phyloP scores from a whole-genome alignment of 2,113 vertebrate species.

The Caretta caretta region DNA sequence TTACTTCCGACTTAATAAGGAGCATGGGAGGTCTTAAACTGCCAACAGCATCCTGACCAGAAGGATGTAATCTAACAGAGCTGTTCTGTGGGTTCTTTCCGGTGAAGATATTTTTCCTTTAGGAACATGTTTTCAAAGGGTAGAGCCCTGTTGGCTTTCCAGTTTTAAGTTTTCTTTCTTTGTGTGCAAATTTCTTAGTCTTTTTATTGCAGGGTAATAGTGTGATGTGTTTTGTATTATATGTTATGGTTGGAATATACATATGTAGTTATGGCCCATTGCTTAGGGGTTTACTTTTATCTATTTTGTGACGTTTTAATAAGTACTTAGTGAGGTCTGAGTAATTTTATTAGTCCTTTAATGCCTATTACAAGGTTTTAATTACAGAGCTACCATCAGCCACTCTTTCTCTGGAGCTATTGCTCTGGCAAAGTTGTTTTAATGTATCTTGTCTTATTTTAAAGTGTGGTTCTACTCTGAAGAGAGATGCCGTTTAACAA shows the following conservation, averaged over 20 bases:
- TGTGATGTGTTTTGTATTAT: neutral
- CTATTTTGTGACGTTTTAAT: neutral
- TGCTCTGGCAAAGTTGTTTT: neutral
- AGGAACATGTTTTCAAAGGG: neutral
- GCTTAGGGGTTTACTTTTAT: neutral
- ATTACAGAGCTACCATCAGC: neutral
- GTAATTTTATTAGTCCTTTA: slow-evolving; percentile 7
- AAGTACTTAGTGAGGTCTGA: neutral
- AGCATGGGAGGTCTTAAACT: neutral
- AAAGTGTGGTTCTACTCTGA: fast-evolving
- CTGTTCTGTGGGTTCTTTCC: fast-evolving
- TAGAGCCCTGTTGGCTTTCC: neutral
- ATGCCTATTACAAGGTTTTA: neutral
- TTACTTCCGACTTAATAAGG: neutral
- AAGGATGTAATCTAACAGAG: neutral
- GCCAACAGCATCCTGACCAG: neutral
- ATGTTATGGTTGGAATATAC: neutral
- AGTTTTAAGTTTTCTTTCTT: neutral
- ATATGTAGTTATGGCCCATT: neutral
- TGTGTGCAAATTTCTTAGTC: no score
- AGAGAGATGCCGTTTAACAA: neutral
- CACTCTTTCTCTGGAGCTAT: neutral
- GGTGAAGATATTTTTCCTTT: neutral
- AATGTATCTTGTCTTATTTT: neutral
- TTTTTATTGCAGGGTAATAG: no score